Conservation (phyloP, 2,113 vertebrate genomes). For the Eurystomus gularis region DNA sequence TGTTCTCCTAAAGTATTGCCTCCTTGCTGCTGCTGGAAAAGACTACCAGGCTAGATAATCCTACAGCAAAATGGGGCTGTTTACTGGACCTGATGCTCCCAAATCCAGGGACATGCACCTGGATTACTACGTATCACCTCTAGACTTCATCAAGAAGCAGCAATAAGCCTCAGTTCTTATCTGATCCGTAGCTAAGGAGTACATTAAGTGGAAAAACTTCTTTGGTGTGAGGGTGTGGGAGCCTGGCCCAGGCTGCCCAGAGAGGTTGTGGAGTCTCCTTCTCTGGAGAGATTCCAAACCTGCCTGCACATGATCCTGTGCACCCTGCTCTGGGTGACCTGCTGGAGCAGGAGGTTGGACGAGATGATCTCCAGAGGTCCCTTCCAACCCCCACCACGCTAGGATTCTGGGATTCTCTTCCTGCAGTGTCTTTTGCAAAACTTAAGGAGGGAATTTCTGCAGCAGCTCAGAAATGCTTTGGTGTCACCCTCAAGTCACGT, state of each 20-base stretch:
- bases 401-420: no score
- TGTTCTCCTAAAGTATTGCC: background rate
- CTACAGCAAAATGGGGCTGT: background rate
- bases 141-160: background rate
- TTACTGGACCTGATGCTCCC: background rate
- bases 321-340: background rate
- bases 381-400: background rate
- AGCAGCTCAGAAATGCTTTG: background rate
- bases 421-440: rapidly evolving
- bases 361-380: background rate
- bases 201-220: rapidly evolving
- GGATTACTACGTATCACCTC: background rate
- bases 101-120: rapidly evolving
- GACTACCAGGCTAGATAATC: background rate
- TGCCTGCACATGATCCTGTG: background rate
- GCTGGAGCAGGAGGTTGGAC: background rate
- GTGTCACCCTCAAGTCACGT: background rate
- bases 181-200: rapidly evolving
- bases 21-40: background rate
- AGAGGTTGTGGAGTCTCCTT: background rate
- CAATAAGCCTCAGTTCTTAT: background rate
- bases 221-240: background rate
- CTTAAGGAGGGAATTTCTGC: background rate
- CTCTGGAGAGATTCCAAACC: background rate
- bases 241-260: background rate